phyloP scores from a whole-genome alignment of 2,797 vertebrate genomes.

The Synanceia verrucosa region DNA sequence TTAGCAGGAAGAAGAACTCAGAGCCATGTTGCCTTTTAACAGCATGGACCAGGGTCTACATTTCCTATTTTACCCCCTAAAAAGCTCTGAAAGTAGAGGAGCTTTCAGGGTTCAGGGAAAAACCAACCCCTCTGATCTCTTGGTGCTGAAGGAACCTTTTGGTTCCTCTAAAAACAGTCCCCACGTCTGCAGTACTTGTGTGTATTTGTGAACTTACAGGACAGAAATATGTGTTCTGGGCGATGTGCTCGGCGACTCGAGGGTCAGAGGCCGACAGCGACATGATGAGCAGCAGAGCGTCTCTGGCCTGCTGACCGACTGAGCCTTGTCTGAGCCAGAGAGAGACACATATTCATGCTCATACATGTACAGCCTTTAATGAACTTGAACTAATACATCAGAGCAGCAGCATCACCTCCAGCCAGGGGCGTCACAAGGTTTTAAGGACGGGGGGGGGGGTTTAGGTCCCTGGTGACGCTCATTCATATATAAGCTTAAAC shows the following conservation, averaged over 20 bases:
- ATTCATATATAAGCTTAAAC: no score
- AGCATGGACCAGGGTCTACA: no score
- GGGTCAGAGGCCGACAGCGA: conserved; percentile 90
- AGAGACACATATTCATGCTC: no score
- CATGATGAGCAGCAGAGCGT: conserved; percentile 94
- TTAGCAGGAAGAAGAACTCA: neutral
- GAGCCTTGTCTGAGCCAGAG: conserved; percentile 83
- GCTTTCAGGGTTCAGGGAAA: neutral
- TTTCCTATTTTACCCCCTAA: no score
- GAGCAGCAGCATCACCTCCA: no score
- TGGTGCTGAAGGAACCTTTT: neutral
- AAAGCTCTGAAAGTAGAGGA: neutral
- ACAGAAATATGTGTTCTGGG: conserved; percentile 95
- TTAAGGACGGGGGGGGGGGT: no score
- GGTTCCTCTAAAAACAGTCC: neutral
- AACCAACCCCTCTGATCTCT: no score
- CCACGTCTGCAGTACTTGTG: neutral
- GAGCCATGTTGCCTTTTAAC: no score
- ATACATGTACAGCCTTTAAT: no score
- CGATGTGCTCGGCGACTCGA: conserved; percentile 90
- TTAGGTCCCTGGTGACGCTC: no score
- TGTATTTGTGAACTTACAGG: conserved; percentile 85
- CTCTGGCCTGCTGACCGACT: conserved; percentile 91
- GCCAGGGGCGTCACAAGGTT: no score
- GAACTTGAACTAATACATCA: no score